Evolutionary conservation across 2,113 vertebrate genomes (phyloP), one percentile per base, ranked within the genome.

Genomic region (Anthoscopus minutus): DNA sequence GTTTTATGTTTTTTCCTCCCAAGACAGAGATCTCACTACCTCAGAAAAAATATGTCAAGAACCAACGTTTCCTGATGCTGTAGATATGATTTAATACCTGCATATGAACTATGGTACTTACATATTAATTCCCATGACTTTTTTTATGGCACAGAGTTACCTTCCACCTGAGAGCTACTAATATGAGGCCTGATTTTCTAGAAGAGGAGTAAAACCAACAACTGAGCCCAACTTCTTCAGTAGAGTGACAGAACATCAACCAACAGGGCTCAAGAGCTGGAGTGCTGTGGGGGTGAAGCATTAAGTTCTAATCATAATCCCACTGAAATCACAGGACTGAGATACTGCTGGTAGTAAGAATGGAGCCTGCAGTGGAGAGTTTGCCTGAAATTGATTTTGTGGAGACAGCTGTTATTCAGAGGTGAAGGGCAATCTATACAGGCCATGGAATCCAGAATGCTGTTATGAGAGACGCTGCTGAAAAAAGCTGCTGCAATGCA

Each of bases 1-100:
- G 10, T 30, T 23, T 60, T n/a, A 38, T 25, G 18, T 7, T n/a
- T 47, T 48, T 17, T 2, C 3, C 4, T 2, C 1, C 4, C 24
- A 8, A 13, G 9, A 38, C 8, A 53, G 28, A 88, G 45, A 48
- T 45, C 35, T 70, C 57, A 14, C 21, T 64, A 57, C 8, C 13
- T 85, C 54, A 48, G 28, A 66, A 92, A 77, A 31, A 7, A 89
- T 15, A n/a, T 17, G 11, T 44, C 65, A 92, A 62, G 47, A 70
- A 25, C 3, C 58, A 56, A 62, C 48, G 18, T 42, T 81, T 83
- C 25, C 24, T 74, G 53, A 28, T 83, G 42, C 35, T 57, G 60
- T 1, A 82, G 40, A 38, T 44, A 30, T 35, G 62, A 33, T 69
- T 65, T 57, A 8, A 61, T 6, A 48, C 7, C 15, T 7, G 17